These are phyloP conservation scores for Drosophila antonietae DNA, from an alignment of 2,888 invertebrate species.

Conservation along the genomic window DNA sequence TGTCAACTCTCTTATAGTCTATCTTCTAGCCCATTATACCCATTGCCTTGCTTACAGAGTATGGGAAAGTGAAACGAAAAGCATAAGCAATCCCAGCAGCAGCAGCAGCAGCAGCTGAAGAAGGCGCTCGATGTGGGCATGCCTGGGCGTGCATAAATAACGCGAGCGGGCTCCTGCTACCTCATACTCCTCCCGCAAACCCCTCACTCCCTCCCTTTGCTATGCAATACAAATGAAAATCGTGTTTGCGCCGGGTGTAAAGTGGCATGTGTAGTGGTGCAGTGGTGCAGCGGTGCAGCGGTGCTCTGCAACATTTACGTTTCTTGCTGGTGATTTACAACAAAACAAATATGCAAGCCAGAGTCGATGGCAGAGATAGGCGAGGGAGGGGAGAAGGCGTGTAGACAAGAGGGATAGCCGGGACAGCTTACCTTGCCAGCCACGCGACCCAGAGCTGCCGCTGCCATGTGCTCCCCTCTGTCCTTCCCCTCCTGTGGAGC, in stretches of 20 bases:
- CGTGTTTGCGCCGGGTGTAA: slow-evolving; percentile 79
- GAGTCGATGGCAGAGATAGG: slow-evolving; percentile 4
- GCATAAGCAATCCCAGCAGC: slow-evolving; percentile 61
- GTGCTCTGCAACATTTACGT: slow-evolving; percentile 58
- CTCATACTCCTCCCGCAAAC: neutral
- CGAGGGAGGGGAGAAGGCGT: neutral
- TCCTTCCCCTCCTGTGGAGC: neutral
- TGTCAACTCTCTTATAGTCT: no score
- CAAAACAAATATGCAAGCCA: slow-evolving; percentile 76
- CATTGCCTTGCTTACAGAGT: neutral
- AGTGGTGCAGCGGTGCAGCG: slow-evolving; percentile 30
- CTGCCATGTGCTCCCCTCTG: neutral
- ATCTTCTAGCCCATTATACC: neutral
- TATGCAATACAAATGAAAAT: slow-evolving; percentile 78
- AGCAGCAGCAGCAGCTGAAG: slow-evolving; percentile 20
- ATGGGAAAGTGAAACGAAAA: slow-evolving; percentile 32
- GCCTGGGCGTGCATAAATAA: slow-evolving; percentile 75
- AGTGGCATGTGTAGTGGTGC: slow-evolving; percentile 77
- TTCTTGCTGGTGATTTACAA: slow-evolving; percentile 79
- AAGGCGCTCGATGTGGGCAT: slow-evolving; percentile 39
- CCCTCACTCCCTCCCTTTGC: neutral
- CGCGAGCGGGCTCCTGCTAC: slow-evolving; percentile 24
- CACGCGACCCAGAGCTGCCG: slow-evolving; percentile 9
- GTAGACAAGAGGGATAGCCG: neutral
- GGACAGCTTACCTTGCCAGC: slow-evolving; percentile 57